phyloP scores from a whole-genome alignment of 1,140 invertebrate genomes.

The Gerris buenoi region DNA sequence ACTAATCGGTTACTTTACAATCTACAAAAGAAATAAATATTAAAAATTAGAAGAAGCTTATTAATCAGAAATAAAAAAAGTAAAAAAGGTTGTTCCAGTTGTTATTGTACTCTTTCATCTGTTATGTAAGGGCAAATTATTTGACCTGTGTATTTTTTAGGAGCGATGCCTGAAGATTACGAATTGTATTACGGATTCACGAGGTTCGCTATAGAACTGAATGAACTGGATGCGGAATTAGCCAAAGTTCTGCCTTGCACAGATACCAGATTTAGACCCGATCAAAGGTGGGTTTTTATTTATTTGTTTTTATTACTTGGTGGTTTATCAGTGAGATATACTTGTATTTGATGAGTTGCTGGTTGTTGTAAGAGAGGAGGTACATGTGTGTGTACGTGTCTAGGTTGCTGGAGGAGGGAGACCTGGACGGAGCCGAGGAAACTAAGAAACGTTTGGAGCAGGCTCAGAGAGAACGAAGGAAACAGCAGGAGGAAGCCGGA shows the following conservation, averaged over 20 bases:
- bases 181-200: conserved; percentile 74
- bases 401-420: conserved; percentile 54
- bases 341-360: not conserved
- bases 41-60: too few species aligned
- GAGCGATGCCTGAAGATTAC: conserved; percentile 62
- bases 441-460: conserved; percentile 53
- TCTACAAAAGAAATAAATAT: too few species aligned
- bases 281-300: conserved; percentile 27
- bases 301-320: too few species aligned
- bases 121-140: too few species aligned
- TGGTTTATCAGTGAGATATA: too few species aligned
- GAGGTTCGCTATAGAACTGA: conserved; percentile 68
- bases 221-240: conserved; percentile 53
- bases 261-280: conserved; percentile 47
- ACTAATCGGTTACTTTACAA: too few species aligned
- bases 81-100: too few species aligned
- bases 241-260: conserved; percentile 49
- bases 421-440: conserved; percentile 51
- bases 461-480: conserved; percentile 47
- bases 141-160: conserved; percentile 27
- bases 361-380: not conserved
- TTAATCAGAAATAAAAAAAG: too few species aligned
- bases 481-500: conserved; percentile 39
- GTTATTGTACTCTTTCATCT: too few species aligned
- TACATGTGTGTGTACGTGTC: conserved; percentile 10